phyloP scores from a whole-genome alignment of 2,888 invertebrate species.

The Smittia sp. region DNA sequence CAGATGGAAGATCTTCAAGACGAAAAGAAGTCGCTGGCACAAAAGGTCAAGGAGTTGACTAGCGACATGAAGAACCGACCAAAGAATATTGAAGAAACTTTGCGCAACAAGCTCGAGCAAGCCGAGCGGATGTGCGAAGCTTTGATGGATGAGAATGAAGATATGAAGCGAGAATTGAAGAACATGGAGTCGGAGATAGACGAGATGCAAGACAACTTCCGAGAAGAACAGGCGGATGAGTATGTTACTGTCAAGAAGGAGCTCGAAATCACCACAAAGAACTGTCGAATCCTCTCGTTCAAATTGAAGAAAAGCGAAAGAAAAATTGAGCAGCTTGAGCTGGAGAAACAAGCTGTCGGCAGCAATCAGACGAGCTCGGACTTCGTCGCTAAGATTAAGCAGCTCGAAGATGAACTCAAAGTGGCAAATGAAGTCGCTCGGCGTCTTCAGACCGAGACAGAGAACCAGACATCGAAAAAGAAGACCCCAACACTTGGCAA shows the following conservation, averaged over 20 bases:
- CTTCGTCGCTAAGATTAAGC: conserved; percentile 67
- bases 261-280: conserved; percentile 94
- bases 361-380: conserved; percentile 60
- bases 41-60: conserved; percentile 73
- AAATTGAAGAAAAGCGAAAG: conserved; percentile 95
- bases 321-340: conserved; percentile 79
- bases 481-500: conserved; percentile 60
- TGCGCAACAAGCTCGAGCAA: conserved; percentile 79
- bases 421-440: conserved; percentile 73
- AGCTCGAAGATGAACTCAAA: conserved; percentile 81
- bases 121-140: conserved; percentile 91
- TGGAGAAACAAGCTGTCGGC: conserved; percentile 72
- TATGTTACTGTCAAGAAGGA: conserved; percentile 92
- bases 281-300: conserved; percentile 96
- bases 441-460: conserved; percentile 59
- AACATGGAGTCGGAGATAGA: conserved; percentile 97
- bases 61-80: conserved; percentile 59
- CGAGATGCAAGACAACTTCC: conserved; percentile 96
- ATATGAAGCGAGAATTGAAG: conserved; percentile 86
- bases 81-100: conserved; percentile 60
- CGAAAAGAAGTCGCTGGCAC: conserved; percentile 71
- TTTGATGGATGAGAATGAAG: conserved; percentile 93
- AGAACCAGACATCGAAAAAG: conserved; percentile 54
- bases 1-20: conserved; percentile 76
- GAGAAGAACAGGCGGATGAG: conserved; percentile 96